A percentile compares a stretch with the other conserved stretches of the same genome.
phyloP scores from a whole-genome alignment of 2,113 vertebrate genomes.

The Hippoglossus stenolepis region DNA sequence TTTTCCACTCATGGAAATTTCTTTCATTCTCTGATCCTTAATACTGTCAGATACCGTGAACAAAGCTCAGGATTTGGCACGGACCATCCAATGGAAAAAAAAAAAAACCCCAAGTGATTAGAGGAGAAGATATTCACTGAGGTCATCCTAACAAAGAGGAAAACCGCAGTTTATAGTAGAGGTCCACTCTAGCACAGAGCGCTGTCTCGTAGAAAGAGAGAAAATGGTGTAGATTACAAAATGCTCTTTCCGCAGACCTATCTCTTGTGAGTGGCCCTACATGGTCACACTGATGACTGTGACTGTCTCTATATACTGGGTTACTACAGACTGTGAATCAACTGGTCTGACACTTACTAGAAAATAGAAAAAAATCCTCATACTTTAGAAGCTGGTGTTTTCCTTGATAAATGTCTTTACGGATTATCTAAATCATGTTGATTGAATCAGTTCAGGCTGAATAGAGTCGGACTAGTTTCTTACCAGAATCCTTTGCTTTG shows the following conservation, averaged over 20 bases:
- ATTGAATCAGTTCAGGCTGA: neutral
- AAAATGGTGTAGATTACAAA: constrained; percentile 3
- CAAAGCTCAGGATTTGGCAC: constrained; percentile 38
- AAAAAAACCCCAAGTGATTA: constrained; percentile 34
- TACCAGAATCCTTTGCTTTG: constrained; percentile 76
- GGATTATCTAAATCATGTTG: neutral
- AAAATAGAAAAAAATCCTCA: neutral
- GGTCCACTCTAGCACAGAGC: constrained; percentile 14
- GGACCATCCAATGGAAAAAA: constrained; percentile 25
- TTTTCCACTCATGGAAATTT: constrained; percentile 28
- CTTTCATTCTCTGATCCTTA: constrained; percentile 36
- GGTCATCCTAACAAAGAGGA: constrained; percentile 78
- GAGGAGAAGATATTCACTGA: constrained; percentile 51
- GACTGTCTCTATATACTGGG: constrained; percentile 11
- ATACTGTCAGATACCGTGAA: constrained; percentile 39
- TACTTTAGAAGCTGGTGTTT: neutral
- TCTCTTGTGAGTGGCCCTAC: constrained; percentile 26
- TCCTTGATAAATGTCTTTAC: neutral
- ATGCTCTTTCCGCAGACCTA: neutral
- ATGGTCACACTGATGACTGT: constrained; percentile 31
- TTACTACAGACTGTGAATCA: neutral
- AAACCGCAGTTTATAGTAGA: constrained; percentile 38
- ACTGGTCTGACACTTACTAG: neutral
- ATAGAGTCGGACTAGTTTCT: constrained; percentile 37
- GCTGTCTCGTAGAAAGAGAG: constrained; percentile 6